These are phyloP conservation scores for Pedetes capensis DNA, from an alignment of 2,113 vertebrate species.

Conservation along the genomic window DNA sequence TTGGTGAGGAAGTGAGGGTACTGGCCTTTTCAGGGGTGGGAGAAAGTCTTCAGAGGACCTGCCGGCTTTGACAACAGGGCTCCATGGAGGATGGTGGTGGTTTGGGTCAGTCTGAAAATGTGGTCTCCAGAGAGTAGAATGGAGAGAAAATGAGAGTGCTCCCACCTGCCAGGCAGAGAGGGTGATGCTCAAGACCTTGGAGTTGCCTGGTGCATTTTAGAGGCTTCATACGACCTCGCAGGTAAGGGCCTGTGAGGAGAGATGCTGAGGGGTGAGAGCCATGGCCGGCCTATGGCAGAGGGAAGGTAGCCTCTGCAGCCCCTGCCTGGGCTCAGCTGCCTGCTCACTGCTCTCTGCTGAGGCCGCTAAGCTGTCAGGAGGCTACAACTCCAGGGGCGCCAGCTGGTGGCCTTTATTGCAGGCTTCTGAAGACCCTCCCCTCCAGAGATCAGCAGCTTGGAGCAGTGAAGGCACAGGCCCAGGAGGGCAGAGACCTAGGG, in stretches of 20 bases:
- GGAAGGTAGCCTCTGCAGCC: background rate
- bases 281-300: background rate
- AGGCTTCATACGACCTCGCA: background rate
- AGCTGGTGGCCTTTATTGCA: background rate
- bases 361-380: background rate
- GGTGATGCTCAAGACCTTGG: background rate
- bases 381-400: background rate
- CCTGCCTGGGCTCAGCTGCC: background rate
- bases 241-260: rapidly evolving
- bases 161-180: background rate
- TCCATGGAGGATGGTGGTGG: background rate
- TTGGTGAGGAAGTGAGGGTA: background rate
- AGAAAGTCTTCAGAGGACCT: background rate
- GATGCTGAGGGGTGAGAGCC: background rate
- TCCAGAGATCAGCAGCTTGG: background rate
- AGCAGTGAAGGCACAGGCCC: background rate
- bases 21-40: background rate
- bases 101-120: background rate
- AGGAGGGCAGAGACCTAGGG: background rate
- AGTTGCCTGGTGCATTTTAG: background rate
- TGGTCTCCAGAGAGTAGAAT: background rate
- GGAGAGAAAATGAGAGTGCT: background rate
- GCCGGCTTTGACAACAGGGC: background rate
- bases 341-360: background rate
- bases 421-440: no score